phyloP scores from a whole-genome alignment of 2,888 invertebrate species.

The Apodemia zela region DNA sequence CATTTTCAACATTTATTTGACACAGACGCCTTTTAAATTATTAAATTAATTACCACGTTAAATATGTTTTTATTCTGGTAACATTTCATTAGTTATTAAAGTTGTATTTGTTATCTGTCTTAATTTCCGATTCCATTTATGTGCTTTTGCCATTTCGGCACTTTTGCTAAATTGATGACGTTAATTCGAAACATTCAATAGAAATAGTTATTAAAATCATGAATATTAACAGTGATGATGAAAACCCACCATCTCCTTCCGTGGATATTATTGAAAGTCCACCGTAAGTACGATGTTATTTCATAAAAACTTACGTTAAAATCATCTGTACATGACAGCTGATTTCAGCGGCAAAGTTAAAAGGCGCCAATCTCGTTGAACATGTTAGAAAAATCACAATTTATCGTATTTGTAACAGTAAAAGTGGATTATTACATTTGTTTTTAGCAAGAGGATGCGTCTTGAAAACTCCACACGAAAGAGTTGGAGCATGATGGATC shows the following conservation, averaged over 20 bases:
- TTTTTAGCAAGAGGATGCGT: slow-evolving; percentile 58
- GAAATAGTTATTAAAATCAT: slow-evolving; percentile 38
- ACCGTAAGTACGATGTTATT: slow-evolving; percentile 47
- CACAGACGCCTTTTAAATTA: too few species aligned
- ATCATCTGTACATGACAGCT: slow-evolving; percentile 60
- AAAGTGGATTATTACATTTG: slow-evolving; percentile 9
- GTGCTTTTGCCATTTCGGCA: neutral
- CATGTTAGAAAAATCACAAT: slow-evolving; percentile 28
- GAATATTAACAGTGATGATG: slow-evolving; percentile 49
- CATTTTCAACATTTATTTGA: too few species aligned
- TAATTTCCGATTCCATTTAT: slow-evolving; percentile 15
- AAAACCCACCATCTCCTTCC: slow-evolving; percentile 39
- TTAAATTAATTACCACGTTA: neutral
- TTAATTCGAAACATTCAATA: slow-evolving; percentile 20
- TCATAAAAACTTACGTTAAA: slow-evolving; percentile 31
- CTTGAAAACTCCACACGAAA: slow-evolving; percentile 53
- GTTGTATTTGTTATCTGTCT: neutral
- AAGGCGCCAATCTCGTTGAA: slow-evolving; percentile 56
- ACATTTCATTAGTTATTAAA: neutral
- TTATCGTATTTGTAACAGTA: slow-evolving; percentile 20
- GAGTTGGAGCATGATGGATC: slow-evolving; percentile 72
- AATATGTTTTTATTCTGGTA: neutral
- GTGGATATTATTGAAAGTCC: slow-evolving; percentile 53
- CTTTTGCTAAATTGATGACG: slow-evolving; percentile 12
- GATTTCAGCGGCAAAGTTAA: slow-evolving; percentile 73